Percentiles rank a stretch among this genome's conserved stretches.
phyloP scores from a whole-genome alignment of 2,797 vertebrate genomes.

The Menidia menidia region DNA sequence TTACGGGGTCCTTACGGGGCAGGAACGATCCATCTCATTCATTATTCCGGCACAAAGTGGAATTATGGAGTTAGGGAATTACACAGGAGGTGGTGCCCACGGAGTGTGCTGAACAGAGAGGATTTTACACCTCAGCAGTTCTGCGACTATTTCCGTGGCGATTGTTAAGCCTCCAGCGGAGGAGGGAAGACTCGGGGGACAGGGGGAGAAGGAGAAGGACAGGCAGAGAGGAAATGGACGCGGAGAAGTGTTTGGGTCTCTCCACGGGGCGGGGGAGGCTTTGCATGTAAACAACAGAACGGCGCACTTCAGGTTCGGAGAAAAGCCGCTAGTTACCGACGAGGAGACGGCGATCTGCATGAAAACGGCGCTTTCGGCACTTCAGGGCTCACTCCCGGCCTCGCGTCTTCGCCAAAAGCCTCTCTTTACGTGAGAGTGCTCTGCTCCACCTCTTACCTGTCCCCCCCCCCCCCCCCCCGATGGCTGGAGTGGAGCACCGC shows the following conservation, averaged over 20 bases:
- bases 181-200: constrained; percentile 41
- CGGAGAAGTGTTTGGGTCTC: constrained; percentile 26
- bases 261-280: constrained; percentile 18
- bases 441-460: constrained; percentile 87
- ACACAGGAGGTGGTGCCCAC: constrained; percentile 77
- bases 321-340: constrained; percentile 71
- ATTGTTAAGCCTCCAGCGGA: constrained; percentile 71
- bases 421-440: constrained; percentile 91
- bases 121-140: constrained; percentile 93
- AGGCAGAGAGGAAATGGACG: constrained; percentile 22
- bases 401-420: constrained; percentile 87
- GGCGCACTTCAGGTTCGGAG: constrained; percentile 34
- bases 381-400: constrained; percentile 58
- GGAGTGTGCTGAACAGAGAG: constrained; percentile 83
- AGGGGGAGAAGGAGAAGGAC: constrained; percentile 30
- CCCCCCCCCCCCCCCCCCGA: constrained; percentile 70
- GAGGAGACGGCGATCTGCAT: constrained; percentile 89
- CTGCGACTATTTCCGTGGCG: constrained; percentile 87
- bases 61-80: constrained; percentile 81
- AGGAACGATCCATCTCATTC: constrained; percentile 77
- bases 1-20: constrained; percentile 67
- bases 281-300: constrained; percentile 53
- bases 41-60: constrained; percentile 92
- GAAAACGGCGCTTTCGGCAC: constrained; percentile 90
- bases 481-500: constrained; percentile 70